Percentiles rank a stretch among this genome's conserved stretches.
Evolutionary conservation across 2,888 invertebrate genomes (phyloP).

Genomic region (Cordilura impudica): DNA sequence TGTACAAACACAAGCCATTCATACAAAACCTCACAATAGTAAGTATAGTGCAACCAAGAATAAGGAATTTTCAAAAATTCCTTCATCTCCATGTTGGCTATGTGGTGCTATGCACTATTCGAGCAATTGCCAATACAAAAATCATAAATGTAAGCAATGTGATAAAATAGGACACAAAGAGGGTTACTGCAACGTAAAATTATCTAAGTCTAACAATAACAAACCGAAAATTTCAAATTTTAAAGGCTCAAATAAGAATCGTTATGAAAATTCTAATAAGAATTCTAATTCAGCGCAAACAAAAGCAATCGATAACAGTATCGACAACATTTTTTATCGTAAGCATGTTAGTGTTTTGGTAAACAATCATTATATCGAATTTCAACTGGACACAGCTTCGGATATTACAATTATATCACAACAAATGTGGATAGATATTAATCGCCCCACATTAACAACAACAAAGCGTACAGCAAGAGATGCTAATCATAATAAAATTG

Average conservation of each 20-base stretch:
- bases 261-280: not conserved
- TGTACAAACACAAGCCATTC: slow-evolving; percentile 10
- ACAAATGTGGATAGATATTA: slow-evolving; percentile 37
- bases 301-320: too few relatives aligned
- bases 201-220: not conserved
- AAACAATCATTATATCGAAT: slow-evolving; percentile 8
- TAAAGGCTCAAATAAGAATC: not conserved
- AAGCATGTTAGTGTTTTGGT: slow-evolving; percentile 33
- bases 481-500: slow-evolving; percentile 39
- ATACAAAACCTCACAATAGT: too few relatives aligned
- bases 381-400: slow-evolving; percentile 49
- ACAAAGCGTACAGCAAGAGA: slow-evolving; percentile 36
- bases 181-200: slow-evolving; percentile 48
- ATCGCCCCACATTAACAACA: slow-evolving; percentile 22
- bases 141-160: slow-evolving; percentile 53
- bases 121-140: too few relatives aligned
- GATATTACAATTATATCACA: slow-evolving; percentile 42
- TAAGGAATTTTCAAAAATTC: not conserved
- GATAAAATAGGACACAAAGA: slow-evolving; percentile 47
- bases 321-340: too few relatives aligned
- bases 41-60: too few relatives aligned
- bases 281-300: too few relatives aligned
- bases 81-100: slow-evolving; percentile 48
- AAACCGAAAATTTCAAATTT: not conserved
- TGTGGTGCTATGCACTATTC: slow-evolving; percentile 52